A percentile compares a stretch with the other conserved stretches of the same genome.
These are phyloP conservation scores for Oncopodura yosiiana DNA, from an alignment of 1,140 invertebrate species.

Conservation along the genomic window DNA sequence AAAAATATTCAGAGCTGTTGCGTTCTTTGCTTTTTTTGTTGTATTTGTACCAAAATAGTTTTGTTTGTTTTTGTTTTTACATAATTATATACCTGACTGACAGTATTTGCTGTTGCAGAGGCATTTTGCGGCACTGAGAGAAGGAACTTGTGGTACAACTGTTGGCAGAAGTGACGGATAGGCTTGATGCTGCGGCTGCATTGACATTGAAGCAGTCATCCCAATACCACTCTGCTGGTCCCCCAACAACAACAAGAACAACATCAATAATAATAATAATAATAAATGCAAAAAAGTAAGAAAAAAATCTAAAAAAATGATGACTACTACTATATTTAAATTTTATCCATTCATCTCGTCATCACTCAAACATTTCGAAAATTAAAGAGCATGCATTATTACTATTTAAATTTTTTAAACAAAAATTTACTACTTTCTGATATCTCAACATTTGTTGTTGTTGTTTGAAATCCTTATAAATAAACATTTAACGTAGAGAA, in stretches of 20 bases:
- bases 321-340: too few species aligned
- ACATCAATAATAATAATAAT: neutral
- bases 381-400: too few species aligned
- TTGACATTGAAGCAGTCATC: slow-evolving; percentile 33
- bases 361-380: too few species aligned
- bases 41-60: neutral
- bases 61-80: neutral
- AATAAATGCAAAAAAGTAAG: slow-evolving; percentile 5
- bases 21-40: slow-evolving; percentile 1
- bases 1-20: neutral
- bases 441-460: too few species aligned
- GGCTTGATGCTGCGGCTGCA: slow-evolving; percentile 23
- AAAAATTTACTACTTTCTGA: too few species aligned
- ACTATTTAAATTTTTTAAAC: too few species aligned
- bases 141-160: slow-evolving; percentile 1
- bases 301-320: too few species aligned
- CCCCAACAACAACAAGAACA: slow-evolving; percentile 28
- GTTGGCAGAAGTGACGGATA: slow-evolving; percentile 13
- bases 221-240: slow-evolving; percentile 32
- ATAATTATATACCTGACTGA: slow-evolving; percentile 35
- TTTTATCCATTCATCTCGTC: too few species aligned
- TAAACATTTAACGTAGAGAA: too few species aligned
- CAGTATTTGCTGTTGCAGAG: slow-evolving; percentile 31
- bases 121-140: slow-evolving; percentile 12
- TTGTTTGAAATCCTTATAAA: too few species aligned